Evolutionary conservation across 1,140 invertebrate species (phyloP).

Genomic region (Spodoptera frugiperda): DNA sequence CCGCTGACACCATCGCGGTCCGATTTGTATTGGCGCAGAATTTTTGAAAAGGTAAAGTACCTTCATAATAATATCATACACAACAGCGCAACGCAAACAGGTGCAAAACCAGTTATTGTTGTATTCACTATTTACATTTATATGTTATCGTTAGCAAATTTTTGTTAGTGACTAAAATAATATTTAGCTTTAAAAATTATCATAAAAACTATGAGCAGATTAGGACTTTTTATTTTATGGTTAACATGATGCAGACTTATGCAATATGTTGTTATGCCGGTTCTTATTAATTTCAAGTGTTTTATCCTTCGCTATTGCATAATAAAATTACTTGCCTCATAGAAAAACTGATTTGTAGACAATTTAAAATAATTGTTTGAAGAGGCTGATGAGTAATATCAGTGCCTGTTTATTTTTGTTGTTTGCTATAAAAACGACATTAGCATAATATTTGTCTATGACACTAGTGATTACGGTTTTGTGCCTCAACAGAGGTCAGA

Average conservation of each 20-base stretch:
- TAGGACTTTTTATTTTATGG: neutral
- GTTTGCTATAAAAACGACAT: neutral
- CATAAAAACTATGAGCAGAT: neutral
- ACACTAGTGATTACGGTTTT: neutral
- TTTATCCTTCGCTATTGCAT: too few relatives aligned
- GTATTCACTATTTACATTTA: conserved; percentile 11
- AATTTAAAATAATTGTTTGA: too few relatives aligned
- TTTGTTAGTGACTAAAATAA: neutral
- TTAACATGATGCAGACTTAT: neutral
- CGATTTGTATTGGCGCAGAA: conserved; percentile 80
- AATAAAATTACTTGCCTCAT: too few relatives aligned
- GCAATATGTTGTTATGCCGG: neutral
- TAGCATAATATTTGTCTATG: neutral
- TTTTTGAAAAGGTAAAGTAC: conserved; percentile 79
- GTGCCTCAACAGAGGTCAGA: too few relatives aligned
- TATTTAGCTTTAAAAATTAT: neutral
- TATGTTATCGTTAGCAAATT: conserved; percentile 1
- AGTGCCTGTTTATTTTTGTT: neutral
- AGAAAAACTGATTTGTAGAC: too few relatives aligned
- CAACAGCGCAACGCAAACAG: neutral
- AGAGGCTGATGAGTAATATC: too few relatives aligned
- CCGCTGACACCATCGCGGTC: conserved; percentile 80
- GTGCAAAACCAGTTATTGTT: conserved; percentile 26
- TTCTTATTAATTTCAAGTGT: too few relatives aligned
- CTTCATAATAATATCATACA: neutral